Evolutionary conservation across 2,797 vertebrate species (phyloP).

Genomic region (Scolopax rusticola): DNA sequence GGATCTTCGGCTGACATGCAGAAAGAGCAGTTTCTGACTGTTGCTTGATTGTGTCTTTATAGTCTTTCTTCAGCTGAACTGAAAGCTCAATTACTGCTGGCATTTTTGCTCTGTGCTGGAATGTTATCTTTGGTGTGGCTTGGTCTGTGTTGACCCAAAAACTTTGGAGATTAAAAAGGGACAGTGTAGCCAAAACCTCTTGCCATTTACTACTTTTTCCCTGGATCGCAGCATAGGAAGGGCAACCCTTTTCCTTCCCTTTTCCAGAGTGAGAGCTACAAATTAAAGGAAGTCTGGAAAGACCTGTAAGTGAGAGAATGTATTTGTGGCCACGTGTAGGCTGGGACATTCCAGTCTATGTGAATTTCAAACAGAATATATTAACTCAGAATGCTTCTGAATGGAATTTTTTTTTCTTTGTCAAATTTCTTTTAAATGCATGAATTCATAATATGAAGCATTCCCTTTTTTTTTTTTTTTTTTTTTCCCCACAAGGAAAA

Average conservation of each 20-base stretch:
- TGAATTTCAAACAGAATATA: background rate
- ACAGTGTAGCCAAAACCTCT: background rate
- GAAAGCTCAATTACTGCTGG: background rate
- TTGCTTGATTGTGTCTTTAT: background rate
- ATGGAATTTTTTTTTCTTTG: background rate
- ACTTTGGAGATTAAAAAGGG: background rate
- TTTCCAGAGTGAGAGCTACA: background rate
- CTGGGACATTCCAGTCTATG: background rate
- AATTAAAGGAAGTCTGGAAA: background rate
- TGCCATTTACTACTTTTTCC: background rate
- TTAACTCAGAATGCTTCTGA: background rate
- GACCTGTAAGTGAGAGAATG: background rate
- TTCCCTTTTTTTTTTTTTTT: background rate
- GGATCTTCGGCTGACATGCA: background rate
- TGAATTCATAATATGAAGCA: background rate
- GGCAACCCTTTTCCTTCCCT: background rate
- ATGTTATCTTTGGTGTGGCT: background rate
- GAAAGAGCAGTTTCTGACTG: background rate
- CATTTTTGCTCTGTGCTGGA: background rate
- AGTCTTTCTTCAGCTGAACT: background rate
- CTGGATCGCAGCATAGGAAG: background rate
- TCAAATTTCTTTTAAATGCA: background rate
- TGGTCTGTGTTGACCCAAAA: background rate
- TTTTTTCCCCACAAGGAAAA: background rate
- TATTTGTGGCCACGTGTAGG: background rate